A percentile compares a stretch with the other conserved stretches of the same genome.
phyloP scores from a whole-genome alignment of 2,113 vertebrate genomes.

The Sarotherodon lohbergeri region DNA sequence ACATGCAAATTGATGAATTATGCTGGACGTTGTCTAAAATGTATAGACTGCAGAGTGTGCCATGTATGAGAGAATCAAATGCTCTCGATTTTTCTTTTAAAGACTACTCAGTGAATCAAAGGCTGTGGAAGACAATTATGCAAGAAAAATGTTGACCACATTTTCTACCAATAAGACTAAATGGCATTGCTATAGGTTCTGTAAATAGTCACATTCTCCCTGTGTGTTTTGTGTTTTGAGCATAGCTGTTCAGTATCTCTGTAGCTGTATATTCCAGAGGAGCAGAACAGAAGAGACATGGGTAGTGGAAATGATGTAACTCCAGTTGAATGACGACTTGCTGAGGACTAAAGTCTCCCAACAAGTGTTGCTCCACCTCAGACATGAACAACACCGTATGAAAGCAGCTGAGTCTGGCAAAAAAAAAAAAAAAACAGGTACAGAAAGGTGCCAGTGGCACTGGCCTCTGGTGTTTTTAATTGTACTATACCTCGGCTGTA shows the following conservation, averaged over 20 bases:
- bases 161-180: constrained; percentile 21
- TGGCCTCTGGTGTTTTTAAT: neutral
- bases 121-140: constrained; percentile 19
- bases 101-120: neutral
- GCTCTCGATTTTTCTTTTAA: neutral
- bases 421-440: neutral
- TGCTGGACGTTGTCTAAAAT: neutral
- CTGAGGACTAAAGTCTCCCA: neutral
- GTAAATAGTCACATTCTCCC: neutral
- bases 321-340: neutral
- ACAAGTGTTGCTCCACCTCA: neutral
- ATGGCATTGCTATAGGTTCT: neutral
- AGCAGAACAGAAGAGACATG: neutral
- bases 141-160: neutral
- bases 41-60: neutral
- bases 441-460: neutral
- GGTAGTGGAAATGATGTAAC: neutral
- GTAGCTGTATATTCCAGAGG: neutral
- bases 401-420: neutral
- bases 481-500: neutral
- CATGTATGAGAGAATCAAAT: neutral
- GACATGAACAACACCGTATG: neutral
- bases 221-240: neutral
- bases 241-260: neutral
- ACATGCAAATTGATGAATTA: neutral